Evolutionary conservation across 1,140 invertebrate genomes (phyloP).

Genomic region (Hestina assimilis): DNA sequence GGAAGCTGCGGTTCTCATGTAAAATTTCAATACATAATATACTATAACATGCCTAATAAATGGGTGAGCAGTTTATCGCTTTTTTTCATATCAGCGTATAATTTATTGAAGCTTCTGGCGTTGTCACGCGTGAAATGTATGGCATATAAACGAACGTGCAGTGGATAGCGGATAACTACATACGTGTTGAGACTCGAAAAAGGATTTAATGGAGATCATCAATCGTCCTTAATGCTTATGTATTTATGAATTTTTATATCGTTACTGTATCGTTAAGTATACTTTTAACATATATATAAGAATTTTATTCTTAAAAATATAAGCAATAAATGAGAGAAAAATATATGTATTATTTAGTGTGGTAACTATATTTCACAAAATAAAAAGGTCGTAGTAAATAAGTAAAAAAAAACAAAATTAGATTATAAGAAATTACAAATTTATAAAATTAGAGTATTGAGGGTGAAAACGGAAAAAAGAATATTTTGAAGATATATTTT

Average conservation of each 20-base stretch:
- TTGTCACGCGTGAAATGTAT: constrained; percentile 55
- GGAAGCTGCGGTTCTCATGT: constrained; percentile 57
- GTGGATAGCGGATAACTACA: constrained; percentile 47
- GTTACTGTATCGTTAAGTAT: not conserved
- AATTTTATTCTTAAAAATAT: too few species aligned
- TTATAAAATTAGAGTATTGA: too few species aligned
- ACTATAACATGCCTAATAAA: constrained; percentile 19
- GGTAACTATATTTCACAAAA: too few species aligned
- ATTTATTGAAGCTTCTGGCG: constrained; percentile 57
- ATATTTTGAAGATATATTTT: too few species aligned
- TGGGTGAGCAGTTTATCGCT: constrained; percentile 38
- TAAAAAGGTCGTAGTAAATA: too few species aligned
- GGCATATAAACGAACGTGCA: constrained; percentile 50
- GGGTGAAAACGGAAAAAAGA: too few species aligned
- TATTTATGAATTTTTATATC: constrained; percentile 14
- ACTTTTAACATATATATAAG: not conserved
- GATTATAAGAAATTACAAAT: too few species aligned
- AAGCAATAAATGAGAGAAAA: too few species aligned
- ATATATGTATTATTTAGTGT: too few species aligned
- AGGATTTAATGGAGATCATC: constrained; percentile 30
- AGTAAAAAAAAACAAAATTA: too few species aligned
- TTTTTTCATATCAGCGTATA: constrained; percentile 51
- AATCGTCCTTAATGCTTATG: constrained; percentile 23
- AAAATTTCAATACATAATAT: constrained; percentile 12
- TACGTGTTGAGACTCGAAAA: constrained; percentile 43